These are phyloP conservation scores for Protobothrops flavoviridis DNA, from an alignment of 2,113 vertebrate species.

Conservation along the genomic window DNA sequence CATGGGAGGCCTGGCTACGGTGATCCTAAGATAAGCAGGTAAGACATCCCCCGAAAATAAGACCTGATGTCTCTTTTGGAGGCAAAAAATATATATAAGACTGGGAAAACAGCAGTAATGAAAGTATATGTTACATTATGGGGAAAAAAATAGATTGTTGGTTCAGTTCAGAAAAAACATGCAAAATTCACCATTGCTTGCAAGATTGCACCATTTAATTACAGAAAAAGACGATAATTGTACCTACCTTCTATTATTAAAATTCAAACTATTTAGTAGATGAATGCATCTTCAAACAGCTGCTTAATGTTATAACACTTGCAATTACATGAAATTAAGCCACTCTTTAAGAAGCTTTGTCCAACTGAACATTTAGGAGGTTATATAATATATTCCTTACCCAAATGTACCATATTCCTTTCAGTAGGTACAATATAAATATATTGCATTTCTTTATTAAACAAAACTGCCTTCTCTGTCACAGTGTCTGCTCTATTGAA, in stretches of 20 bases:
- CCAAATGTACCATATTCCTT: not conserved
- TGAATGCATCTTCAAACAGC: not conserved
- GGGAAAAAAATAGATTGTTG: not conserved
- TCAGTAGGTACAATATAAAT: not conserved
- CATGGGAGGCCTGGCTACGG: no score
- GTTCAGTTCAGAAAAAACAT: not conserved
- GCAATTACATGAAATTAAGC: not conserved
- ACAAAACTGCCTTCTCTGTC: not conserved
- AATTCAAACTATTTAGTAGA: not conserved
- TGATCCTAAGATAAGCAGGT: no score
- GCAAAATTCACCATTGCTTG: not conserved
- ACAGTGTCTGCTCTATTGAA: not conserved
- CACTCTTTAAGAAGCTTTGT: not conserved
- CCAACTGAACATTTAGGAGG: not conserved
- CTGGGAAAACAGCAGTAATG: not conserved
- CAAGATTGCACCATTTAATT: not conserved
- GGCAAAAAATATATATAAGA: no score
- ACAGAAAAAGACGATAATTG: slow-evolving; percentile 3
- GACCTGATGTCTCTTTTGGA: no score
- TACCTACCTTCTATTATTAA: not conserved
- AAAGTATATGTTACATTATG: not conserved
- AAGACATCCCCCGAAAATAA: no score
- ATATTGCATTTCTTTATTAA: not conserved
- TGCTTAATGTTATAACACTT: not conserved
- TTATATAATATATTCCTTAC: not conserved